phyloP scores from a whole-genome alignment of 2,888 invertebrate species.

The Mythimna pallens region DNA sequence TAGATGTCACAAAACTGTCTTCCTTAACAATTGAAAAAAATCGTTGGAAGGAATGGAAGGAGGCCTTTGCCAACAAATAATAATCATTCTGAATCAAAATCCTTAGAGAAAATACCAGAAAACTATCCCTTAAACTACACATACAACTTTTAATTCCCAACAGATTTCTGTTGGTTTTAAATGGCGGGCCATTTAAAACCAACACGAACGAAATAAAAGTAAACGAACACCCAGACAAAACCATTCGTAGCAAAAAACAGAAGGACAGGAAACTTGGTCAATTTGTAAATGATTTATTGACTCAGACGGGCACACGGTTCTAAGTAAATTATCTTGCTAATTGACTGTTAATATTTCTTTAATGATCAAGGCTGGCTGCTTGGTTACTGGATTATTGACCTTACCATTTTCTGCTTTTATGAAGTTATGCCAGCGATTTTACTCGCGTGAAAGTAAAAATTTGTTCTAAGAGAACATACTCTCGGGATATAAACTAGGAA shows the following conservation, averaged over 20 bases:
- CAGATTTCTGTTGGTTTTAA: too few species aligned
- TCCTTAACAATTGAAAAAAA: too few species aligned
- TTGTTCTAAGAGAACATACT: too few species aligned
- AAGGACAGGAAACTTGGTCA: constrained; percentile 63
- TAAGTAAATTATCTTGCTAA: constrained; percentile 67
- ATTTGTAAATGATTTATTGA: constrained; percentile 67
- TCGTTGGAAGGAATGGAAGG: too few species aligned
- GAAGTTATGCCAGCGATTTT: neutral
- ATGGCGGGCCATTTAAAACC: constrained; percentile 24
- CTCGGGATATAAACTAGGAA: too few species aligned
- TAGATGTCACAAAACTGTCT: too few species aligned
- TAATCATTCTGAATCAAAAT: constrained; percentile 8
- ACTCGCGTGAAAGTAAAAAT: too few species aligned
- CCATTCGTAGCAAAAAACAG: constrained; percentile 59
- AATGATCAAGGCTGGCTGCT: constrained; percentile 46
- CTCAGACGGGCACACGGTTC: constrained; percentile 47
- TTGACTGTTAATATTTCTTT: constrained; percentile 66
- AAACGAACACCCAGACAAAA: constrained; percentile 40
- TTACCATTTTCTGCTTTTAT: constrained; percentile 7
- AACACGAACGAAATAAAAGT: constrained; percentile 42
- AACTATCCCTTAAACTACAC: constrained; percentile 4
- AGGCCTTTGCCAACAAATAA: too few species aligned
- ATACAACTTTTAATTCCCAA: constrained; percentile 26
- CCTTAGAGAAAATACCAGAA: neutral
- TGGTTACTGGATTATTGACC: constrained; percentile 36